These are phyloP conservation scores for Aethina tumida DNA, from an alignment of 1,140 invertebrate species.

Conservation along the genomic window DNA sequence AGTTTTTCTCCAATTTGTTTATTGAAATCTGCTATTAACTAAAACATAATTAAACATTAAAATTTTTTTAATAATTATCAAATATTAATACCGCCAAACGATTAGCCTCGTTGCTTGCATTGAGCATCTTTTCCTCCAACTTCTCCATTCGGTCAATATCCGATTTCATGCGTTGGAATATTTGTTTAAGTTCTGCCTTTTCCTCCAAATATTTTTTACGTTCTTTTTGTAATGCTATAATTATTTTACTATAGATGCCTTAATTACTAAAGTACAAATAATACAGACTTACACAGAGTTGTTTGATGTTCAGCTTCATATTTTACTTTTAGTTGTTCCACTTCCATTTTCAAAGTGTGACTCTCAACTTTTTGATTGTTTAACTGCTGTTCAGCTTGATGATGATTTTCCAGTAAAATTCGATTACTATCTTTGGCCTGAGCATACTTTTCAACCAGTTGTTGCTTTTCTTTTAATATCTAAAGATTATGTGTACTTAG, in stretches of 20 bases:
- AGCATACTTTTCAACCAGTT: too few species aligned
- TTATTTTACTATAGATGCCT: background rate
- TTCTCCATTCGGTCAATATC: conserved; percentile 24
- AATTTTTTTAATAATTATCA: background rate
- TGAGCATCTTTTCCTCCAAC: conserved; percentile 24
- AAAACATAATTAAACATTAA: conserved; percentile 5
- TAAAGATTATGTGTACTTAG: too few species aligned
- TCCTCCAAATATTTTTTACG: conserved; percentile 28
- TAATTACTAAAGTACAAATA: background rate
- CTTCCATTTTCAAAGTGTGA: too few species aligned
- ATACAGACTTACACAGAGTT: conserved; percentile 13
- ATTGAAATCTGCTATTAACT: conserved; percentile 32
- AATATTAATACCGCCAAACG: conserved; percentile 22
- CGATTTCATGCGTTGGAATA: conserved; percentile 26
- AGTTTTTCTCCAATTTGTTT: conserved; percentile 29
- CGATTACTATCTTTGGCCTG: too few species aligned
- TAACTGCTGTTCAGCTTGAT: too few species aligned
- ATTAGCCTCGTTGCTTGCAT: conserved; percentile 25
- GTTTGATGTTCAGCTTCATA: conserved; percentile 22
- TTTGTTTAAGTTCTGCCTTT: conserved; percentile 25
- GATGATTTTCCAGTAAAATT: too few species aligned
- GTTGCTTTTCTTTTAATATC: too few species aligned
- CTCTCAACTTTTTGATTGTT: too few species aligned
- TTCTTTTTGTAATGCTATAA: conserved; percentile 25
- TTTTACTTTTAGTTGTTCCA: too few species aligned